Conservation (phyloP, 64 coral and sea anemone species). For the Astreopora myriophthalma region DNA sequence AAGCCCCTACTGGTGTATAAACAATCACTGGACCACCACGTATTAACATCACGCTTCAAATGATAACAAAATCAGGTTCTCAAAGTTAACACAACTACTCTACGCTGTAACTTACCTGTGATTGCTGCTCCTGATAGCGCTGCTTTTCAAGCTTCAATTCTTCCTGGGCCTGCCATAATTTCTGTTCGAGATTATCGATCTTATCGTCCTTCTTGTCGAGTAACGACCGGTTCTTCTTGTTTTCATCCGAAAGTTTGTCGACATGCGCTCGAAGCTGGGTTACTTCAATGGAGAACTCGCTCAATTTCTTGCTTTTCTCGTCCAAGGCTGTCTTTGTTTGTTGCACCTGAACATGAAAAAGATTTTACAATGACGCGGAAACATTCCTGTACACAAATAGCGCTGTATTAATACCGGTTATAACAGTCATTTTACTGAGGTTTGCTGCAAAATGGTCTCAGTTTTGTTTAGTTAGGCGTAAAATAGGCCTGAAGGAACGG, state of each 20-base stretch:
- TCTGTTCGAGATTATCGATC: constrained; percentile 29
- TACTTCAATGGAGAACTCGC: constrained; percentile 22
- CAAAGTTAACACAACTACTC: background rate
- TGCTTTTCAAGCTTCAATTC: background rate
- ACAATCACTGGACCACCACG: too few relatives aligned
- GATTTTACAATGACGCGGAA: background rate
- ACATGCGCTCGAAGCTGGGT: constrained; percentile 32
- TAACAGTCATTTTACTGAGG: too few relatives aligned
- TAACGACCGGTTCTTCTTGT: constrained; percentile 12
- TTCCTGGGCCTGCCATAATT: constrained; percentile 1
- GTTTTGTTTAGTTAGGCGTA: too few relatives aligned
- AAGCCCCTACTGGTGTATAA: too few relatives aligned
- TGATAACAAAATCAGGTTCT: background rate
- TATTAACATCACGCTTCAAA: background rate
- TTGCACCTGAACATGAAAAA: background rate
- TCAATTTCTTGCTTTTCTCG: constrained; percentile 33
- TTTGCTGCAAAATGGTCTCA: too few relatives aligned
- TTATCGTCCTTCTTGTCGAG: constrained; percentile 50
- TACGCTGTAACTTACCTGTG: background rate
- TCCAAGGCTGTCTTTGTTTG: background rate
- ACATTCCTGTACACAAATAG: background rate
- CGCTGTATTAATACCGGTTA: too few relatives aligned
- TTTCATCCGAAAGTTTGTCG: constrained; percentile 31
- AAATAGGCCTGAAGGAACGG: too few relatives aligned
- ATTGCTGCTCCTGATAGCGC: background rate